Evolutionary conservation across 2,888 invertebrate genomes (phyloP).

Genomic region (Lasioglossum villosulum): DNA sequence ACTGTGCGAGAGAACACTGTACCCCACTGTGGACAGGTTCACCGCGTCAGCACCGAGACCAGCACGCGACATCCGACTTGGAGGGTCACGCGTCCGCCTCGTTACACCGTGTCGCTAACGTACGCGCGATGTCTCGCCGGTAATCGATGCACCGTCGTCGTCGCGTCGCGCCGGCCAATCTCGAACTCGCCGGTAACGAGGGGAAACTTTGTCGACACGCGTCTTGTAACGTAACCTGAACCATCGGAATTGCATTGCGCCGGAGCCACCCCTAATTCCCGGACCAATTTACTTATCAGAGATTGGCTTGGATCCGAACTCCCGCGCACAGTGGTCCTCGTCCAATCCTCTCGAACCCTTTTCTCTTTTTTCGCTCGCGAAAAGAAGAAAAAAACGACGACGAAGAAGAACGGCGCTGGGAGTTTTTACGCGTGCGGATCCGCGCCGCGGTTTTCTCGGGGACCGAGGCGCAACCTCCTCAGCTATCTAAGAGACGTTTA

Average conservation of each 20-base stretch:
- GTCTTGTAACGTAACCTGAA: constrained; percentile 46
- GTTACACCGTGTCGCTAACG: neutral
- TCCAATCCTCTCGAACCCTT: neutral
- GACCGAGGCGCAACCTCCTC: constrained; percentile 37
- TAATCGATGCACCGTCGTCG: constrained; percentile 48
- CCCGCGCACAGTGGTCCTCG: constrained; percentile 26
- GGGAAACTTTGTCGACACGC: constrained; percentile 53
- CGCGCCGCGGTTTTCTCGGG: constrained; percentile 18
- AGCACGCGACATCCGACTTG: neutral
- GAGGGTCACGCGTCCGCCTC: neutral
- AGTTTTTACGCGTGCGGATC: constrained; percentile 47
- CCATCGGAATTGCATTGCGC: constrained; percentile 62
- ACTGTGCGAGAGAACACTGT: too few species aligned
- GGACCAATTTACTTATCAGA: constrained; percentile 69
- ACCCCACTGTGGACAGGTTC: neutral
- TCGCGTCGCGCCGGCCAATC: constrained; percentile 38
- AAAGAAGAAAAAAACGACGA: neutral
- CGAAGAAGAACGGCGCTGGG: neutral
- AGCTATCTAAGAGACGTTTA: constrained; percentile 68
- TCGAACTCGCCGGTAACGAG: constrained; percentile 54
- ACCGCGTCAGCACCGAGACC: neutral
- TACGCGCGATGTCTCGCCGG: constrained; percentile 51
- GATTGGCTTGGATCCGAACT: constrained; percentile 60
- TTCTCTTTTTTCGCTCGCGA: neutral
- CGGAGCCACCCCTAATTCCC: constrained; percentile 58